Evolutionary conservation across 2,888 invertebrate genomes (phyloP).

Genomic region (Hemithea aestivaria): DNA sequence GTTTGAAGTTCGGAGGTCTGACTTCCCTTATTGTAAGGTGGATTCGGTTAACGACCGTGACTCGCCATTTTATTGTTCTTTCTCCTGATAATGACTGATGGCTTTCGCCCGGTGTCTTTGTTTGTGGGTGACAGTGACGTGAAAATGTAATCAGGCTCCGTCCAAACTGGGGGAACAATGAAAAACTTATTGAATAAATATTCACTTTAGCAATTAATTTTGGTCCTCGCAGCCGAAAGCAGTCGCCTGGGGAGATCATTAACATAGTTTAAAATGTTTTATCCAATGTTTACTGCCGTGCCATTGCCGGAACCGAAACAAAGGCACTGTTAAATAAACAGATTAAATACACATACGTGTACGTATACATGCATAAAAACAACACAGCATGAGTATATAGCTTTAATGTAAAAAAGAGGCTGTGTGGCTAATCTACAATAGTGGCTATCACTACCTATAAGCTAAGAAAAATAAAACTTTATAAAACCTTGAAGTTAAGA

Average conservation of each 20-base stretch:
- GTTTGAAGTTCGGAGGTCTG: conserved; percentile 36
- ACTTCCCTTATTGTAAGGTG: conserved; percentile 53
- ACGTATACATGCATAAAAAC: not conserved
- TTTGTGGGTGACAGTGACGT: conserved; percentile 65
- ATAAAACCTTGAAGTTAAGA: too few species aligned
- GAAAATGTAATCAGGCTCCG: conserved; percentile 69
- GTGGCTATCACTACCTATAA: too few species aligned
- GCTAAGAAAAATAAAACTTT: too few species aligned
- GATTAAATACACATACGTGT: not conserved
- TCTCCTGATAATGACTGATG: conserved; percentile 73
- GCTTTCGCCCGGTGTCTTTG: conserved; percentile 69
- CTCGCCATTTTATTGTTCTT: conserved; percentile 69
- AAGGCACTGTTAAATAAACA: conserved; percentile 1
- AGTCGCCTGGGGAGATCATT: conserved; percentile 17
- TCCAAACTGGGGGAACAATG: conserved; percentile 47
- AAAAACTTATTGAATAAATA: conserved; percentile 49
- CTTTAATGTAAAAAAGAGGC: too few species aligned
- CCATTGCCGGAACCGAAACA: conserved; percentile 3
- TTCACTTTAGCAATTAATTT: conserved; percentile 42
- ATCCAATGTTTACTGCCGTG: conserved; percentile 9
- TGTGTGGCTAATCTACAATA: too few species aligned
- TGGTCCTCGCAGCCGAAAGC: conserved; percentile 13
- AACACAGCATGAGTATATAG: not conserved
- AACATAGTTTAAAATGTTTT: conserved; percentile 19
- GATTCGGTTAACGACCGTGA: conserved; percentile 71